phyloP scores from a whole-genome alignment of 2,113 vertebrate species.

The Otolemur garnettii region DNA sequence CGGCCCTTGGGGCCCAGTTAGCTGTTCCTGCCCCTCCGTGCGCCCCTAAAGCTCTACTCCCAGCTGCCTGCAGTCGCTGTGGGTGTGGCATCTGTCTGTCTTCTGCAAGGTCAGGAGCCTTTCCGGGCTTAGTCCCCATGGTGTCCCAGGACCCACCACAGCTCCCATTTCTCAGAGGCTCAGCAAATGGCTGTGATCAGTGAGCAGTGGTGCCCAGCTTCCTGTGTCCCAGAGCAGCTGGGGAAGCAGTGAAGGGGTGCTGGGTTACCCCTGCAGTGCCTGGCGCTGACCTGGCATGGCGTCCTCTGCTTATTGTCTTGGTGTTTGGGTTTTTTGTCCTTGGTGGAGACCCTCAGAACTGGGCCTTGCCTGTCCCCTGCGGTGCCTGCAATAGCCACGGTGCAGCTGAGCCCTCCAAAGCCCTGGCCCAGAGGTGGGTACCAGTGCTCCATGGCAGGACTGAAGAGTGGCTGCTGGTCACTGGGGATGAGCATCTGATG shows the following conservation, averaged over 20 bases:
- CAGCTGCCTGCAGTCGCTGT: neutral
- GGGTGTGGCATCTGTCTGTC: neutral
- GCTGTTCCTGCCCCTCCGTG: neutral
- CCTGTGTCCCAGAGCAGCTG: neutral
- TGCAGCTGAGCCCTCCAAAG: too few relatives aligned
- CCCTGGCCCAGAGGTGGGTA: neutral
- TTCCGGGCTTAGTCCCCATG: fast-evolving
- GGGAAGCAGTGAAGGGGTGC: neutral
- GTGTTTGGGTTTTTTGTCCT: neutral
- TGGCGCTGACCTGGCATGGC: neutral
- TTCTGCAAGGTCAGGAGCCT: neutral
- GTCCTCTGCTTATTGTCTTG: too few relatives aligned
- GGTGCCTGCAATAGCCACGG: too few relatives aligned
- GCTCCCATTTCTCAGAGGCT: neutral
- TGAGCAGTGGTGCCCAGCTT: neutral
- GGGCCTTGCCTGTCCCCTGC: neutral
- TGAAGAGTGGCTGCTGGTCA: neutral
- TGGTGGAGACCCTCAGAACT: neutral
- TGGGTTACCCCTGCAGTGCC: neutral
- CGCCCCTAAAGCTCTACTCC: neutral
- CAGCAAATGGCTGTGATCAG: too few relatives aligned
- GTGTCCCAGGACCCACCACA: neutral
- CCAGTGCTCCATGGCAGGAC: neutral
- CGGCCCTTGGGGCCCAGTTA: neutral
- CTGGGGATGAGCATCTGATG: neutral